Base-by-base conservation (phyloP, 2,113 vertebrate species). In the Himantopus leucocephalus region DNA sequence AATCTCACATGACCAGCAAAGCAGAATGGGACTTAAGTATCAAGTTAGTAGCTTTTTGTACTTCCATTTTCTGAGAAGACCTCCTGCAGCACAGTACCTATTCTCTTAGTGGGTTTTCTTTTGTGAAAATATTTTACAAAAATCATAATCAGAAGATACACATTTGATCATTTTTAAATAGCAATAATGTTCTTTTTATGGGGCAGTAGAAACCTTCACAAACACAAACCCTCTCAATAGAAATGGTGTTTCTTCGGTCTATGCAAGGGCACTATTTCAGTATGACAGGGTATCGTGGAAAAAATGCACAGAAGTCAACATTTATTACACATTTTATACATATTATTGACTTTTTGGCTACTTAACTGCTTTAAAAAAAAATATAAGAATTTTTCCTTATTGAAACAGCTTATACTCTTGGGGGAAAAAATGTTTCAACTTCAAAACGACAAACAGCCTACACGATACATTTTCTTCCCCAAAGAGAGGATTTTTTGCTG, bases 291-390 rank as follows among this genome's bases (percentile, higher is more conserved):
- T 66, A 62, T 55, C 0, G 0, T 18, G 15, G 19, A 96, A 19
- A 50, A 94, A 86, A 90, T 68, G 20, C 83, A 92, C 21, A 71
- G 22, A 81, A 86, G 35, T 64, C 7, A 12, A 75, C 64, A 62
- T 81, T 92, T 93, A 84, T 71, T 91, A 91, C 15, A 75, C 5
- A 43, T 91, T 90, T 90, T 84, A 89, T 64, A 88, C 37, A 74
- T 66, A 84, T 63, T 95, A 94, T 81, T 92, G 94, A 96, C 55
- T 85, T 88, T 29, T 39, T 74, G 79, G 83, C 29, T 91, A 89
- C 39, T 85, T 91, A 84, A 78, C 52, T 2, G 5, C 64, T 86
- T 86, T 20, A 35, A 66, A 35, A 66, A 66, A 73, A 91, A 88
- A 73, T 14, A 30, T 8, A 23, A 26, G 55, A 78, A 22, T 10